Percentiles rank a stretch among this genome's conserved stretches.
Evolutionary conservation across 2,888 invertebrate species (phyloP).

Genomic region (Saturnia japonica): DNA sequence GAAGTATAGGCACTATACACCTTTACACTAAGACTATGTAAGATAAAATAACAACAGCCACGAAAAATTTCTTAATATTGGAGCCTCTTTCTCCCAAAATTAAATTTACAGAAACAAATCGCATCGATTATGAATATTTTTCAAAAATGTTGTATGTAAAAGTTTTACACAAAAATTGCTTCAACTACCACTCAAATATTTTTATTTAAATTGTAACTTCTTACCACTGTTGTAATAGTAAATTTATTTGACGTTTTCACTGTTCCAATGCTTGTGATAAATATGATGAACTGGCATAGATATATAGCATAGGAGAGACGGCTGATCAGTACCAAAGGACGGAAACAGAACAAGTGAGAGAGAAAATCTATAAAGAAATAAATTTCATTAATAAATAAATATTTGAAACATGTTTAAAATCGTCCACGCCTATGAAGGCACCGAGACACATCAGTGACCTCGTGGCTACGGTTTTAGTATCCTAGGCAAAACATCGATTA

Average conservation of each 20-base stretch:
- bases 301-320: slow-evolving; percentile 86
- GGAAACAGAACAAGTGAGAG: slow-evolving; percentile 76
- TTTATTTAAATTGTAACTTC: slow-evolving; percentile 33
- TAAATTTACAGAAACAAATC: background rate
- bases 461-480: too few species aligned
- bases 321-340: slow-evolving; percentile 83
- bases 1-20: too few species aligned
- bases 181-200: background rate
- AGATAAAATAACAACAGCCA: background rate
- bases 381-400: background rate
- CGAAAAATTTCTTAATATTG: background rate
- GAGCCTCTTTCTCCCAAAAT: background rate
- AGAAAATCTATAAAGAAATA: slow-evolving; percentile 66
- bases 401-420: too few species aligned
- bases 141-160: background rate
- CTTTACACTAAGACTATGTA: too few species aligned
- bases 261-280: slow-evolving; percentile 84
- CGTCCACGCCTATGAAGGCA: too few species aligned
- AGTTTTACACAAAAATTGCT: background rate
- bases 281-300: slow-evolving; percentile 84
- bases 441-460: too few species aligned
- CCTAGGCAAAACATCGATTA: too few species aligned
- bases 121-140: background rate
- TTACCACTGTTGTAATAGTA: slow-evolving; percentile 81
- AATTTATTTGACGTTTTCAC: slow-evolving; percentile 83